Evolutionary conservation across 1,140 invertebrate genomes (phyloP), one percentile per base, ranked within the genome.

Genomic region (Coptotermes formosanus): DNA sequence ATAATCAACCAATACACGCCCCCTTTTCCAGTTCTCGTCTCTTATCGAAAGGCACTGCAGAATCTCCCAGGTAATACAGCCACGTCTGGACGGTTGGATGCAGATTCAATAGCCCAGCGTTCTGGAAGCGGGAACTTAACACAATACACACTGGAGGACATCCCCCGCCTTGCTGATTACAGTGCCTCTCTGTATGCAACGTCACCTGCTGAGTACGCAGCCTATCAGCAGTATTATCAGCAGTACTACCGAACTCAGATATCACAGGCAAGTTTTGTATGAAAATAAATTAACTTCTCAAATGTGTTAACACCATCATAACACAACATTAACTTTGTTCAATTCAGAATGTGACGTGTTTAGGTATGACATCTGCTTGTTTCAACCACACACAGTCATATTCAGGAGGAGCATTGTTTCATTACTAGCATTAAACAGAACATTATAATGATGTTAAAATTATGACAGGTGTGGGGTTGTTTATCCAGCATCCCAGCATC

Each of bases 191-290:
- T 96, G 83, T 97, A 97, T 89, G 96, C 96, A 3, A 95, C 94
- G 88, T 95, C 94, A 85, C 92, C 94, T 3, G 93, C 93, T 8
- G 95, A 97, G 90, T 95, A 95, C 88, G 93, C 94, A 3, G 93
- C 95, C 64, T 96, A 96, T 89, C 90, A 95, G 25, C 92, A 94
- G 89, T 96, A 97, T 91, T 97, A 97, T 89, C 94, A 94, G 8
- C 93, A 95, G 85, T 97, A 97, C 90, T 97, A 97, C 90, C 92
- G 94, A 59, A 94, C 95, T 88, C 94, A 96, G 89, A 94, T 96
- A 87, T 92, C 91, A 84, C 48, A 84, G n/a, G 83, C 43, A 84
- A 84, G 83, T 84, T 21, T 19, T 43, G 44, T 11, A 44, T 12
- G 6, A 55, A 55, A 55, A 55, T 48, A 1, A 38, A 38, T 38